Evolutionary conservation across 2,797 vertebrate species (phyloP), one percentile per base, ranked within the genome.

Genomic region (Strix occidentalis): DNA sequence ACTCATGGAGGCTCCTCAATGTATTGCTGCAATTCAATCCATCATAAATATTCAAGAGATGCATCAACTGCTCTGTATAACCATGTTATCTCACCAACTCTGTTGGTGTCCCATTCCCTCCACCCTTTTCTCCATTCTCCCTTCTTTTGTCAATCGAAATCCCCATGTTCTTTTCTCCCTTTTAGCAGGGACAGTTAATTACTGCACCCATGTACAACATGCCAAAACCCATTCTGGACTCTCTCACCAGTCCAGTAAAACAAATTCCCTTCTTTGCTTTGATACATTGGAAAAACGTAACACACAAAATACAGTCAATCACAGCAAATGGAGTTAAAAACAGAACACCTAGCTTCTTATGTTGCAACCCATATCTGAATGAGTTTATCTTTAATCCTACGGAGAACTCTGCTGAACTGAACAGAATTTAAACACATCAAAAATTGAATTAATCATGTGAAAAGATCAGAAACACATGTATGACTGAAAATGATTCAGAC

Each of bases 151-250:
- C 66, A 66, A 16, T 21, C 29, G 5, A 72, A 87, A 66, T 13
- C 23, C 43, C 24, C 43, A 3, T 45, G 48, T 4, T 84, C 29
- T 43, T 68, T 35, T 17, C 46, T 78, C 20, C 29, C 17, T 7
- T 2, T 43, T 35, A 60, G 56, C 66, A 85, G 13, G 68, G 20
- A 28, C 16, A 20, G 31, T 28, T 71, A 41, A 35, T 72, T 54
- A 60, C 26, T 78, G n/a, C 50, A 56, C 15, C 28, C 24, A 24
- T 0, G 1, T 9, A 13, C 2, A 45, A 39, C 1, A 6, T 7
- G 11, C 13, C 45, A 48, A 60, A 56, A 39, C 8, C 25, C 23
- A 5, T 2, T 8, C 41, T 16, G 39, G 56, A 12, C 33, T 54
- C 29, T 58, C 24, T 37, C 60, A 54, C 7, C 58, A 28, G 11